Conservation (phyloP, 2,113 vertebrate genomes). For the Rallus limicola region DNA sequence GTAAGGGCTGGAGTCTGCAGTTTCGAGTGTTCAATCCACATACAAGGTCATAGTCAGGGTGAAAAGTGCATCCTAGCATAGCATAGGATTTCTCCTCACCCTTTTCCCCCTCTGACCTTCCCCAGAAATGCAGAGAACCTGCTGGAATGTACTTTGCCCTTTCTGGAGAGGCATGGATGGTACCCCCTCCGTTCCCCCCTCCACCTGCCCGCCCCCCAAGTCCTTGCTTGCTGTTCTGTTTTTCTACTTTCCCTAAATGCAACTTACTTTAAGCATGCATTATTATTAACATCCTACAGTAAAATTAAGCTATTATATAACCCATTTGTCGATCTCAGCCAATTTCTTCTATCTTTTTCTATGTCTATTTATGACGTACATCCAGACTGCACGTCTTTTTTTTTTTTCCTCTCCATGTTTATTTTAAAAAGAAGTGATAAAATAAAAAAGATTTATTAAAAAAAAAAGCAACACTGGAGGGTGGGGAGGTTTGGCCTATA, state of each 20-base stretch:
- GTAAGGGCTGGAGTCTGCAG: background rate
- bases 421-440: slow-evolving; percentile 76
- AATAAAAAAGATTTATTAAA: slow-evolving; percentile 75
- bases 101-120: background rate
- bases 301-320: slow-evolving; percentile 76
- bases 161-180: slow-evolving; percentile 71
- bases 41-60: background rate
- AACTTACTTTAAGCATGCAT: slow-evolving; percentile 99
- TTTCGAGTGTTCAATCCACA: background rate
- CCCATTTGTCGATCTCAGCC: slow-evolving; percentile 85
- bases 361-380: slow-evolving; percentile 86
- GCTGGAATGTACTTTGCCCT: slow-evolving; percentile 68
- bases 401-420: slow-evolving; percentile 66
- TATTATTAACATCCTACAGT: slow-evolving; percentile 84
- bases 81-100: background rate
- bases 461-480: slow-evolving; percentile 76
- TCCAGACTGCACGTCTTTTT: slow-evolving; percentile 91
- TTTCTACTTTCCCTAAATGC: slow-evolving; percentile 99
- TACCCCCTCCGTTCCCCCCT: background rate
- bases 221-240: slow-evolving; percentile 87
- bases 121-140: slow-evolving; percentile 11
- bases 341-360: slow-evolving; percentile 84
- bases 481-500: slow-evolving; percentile 65
- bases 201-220: background rate
- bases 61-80: background rate